Percentiles rank a stretch among this genome's conserved stretches.
These are phyloP conservation scores for Centruroides sculpturatus DNA, from an alignment of 1,140 invertebrate genomes.

Conservation along the genomic window DNA sequence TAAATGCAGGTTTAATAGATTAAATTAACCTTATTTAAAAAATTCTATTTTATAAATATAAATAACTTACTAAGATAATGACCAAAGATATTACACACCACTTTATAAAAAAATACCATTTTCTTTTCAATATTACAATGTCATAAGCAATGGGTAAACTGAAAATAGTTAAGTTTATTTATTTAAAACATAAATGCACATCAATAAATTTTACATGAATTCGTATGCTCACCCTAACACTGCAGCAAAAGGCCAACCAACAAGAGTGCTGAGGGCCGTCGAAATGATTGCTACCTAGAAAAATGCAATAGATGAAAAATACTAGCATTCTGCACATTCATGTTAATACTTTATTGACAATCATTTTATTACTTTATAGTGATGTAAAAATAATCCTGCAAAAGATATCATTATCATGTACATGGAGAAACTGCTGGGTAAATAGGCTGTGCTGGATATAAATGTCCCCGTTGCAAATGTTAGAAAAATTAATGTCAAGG, in stretches of 20 bases:
- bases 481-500: conserved; percentile 64
- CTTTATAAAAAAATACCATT: conserved; percentile 49
- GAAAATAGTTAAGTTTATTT: conserved; percentile 8
- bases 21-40: conserved; percentile 5
- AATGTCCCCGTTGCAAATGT: conserved; percentile 84
- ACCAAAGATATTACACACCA: conserved; percentile 54
- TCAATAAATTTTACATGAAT: too few relatives aligned
- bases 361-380: conserved; percentile 35
- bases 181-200: background rate
- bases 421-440: conserved; percentile 91
- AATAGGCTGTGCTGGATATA: conserved; percentile 68
- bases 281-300: conserved; percentile 60
- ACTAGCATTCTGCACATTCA: too few relatives aligned
- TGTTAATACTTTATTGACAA: too few relatives aligned
- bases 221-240: conserved; percentile 47
- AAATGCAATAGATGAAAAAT: background rate
- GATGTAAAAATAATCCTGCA: conserved; percentile 68
- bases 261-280: conserved; percentile 56
- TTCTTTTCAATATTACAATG: conserved; percentile 48
- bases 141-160: conserved; percentile 79
- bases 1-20: conserved; percentile 22
- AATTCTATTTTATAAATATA: conserved; percentile 1
- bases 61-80: conserved; percentile 42
- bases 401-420: conserved; percentile 61
- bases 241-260: conserved; percentile 87